phyloP scores from a whole-genome alignment of 2,113 vertebrate species.

The Gorsachius goisagi region DNA sequence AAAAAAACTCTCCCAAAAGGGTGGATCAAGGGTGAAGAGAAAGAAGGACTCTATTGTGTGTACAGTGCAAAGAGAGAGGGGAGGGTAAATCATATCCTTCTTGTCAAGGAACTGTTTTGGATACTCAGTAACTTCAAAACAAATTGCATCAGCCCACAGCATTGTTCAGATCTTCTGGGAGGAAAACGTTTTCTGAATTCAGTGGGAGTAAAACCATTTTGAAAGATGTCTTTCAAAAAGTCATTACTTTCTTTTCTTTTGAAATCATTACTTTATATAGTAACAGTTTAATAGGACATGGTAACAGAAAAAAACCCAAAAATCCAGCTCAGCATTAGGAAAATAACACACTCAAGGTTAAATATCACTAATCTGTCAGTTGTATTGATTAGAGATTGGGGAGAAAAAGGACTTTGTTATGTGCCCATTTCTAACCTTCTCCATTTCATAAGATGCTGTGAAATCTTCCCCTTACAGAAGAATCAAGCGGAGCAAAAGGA shows the following conservation, averaged over 20 bases:
- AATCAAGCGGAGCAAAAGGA: neutral
- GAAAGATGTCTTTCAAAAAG: constrained; percentile 36
- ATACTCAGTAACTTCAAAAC: constrained; percentile 26
- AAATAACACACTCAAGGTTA: constrained; percentile 24
- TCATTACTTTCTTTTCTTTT: constrained; percentile 5
- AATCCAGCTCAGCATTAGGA: neutral
- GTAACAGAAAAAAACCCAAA: neutral
- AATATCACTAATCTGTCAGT: neutral
- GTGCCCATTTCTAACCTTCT: neutral
- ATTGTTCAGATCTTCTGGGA: neutral
- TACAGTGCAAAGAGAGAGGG: fast-evolving
- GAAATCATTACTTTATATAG: constrained; percentile 23
- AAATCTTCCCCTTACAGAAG: neutral
- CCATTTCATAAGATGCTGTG: neutral
- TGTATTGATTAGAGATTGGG: neutral
- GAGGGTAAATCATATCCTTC: neutral
- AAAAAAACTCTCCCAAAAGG: neutral
- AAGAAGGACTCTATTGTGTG: neutral
- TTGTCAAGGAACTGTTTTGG: neutral
- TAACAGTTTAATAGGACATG: constrained; percentile 20
- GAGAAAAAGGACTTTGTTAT: neutral
- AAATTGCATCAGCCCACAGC: constrained; percentile 19
- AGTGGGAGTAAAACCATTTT: constrained; percentile 19
- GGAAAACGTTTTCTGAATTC: neutral
- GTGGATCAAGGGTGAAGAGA: neutral